Conservation (phyloP, 92 coral and sea anemone genomes). For the Bergia puertoricense region DNA sequence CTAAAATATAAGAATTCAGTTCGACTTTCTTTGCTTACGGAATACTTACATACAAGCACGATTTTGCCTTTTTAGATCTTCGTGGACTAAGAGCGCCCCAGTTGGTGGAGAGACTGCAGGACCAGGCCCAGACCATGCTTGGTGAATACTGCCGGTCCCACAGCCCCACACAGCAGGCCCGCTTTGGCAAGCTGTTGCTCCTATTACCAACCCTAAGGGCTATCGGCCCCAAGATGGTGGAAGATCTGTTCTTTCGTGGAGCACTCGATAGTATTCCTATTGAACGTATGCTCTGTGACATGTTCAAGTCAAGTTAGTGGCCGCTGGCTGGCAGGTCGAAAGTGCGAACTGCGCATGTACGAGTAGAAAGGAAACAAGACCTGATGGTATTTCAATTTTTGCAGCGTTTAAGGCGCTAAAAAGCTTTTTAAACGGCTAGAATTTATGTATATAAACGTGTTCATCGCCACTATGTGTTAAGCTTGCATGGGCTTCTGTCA, state of each 20-base stretch:
- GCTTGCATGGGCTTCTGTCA: too few relatives aligned
- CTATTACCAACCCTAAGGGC: slow-evolving; percentile 90
- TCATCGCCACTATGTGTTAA: too few relatives aligned
- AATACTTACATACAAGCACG: too few relatives aligned
- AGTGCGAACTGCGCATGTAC: neutral
- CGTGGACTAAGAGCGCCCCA: slow-evolving; percentile 99
- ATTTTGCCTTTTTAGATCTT: slow-evolving; percentile 62
- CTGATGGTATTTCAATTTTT: too few relatives aligned
- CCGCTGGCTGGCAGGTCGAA: neutral
- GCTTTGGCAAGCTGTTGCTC: slow-evolving; percentile 92
- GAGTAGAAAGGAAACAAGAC: too few relatives aligned
- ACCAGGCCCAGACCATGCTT: slow-evolving; percentile 97
- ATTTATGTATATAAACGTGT: too few relatives aligned
- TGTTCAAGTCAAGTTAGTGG: slow-evolving; percentile 83
- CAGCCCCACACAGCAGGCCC: slow-evolving; percentile 82
- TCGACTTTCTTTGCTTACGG: too few relatives aligned
- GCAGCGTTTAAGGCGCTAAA: too few relatives aligned
- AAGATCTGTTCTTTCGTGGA: slow-evolving; percentile 93
- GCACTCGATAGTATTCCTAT: slow-evolving; percentile 91
- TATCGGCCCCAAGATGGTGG: slow-evolving; percentile 94
- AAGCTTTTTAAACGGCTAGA: too few relatives aligned
- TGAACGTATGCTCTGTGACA: slow-evolving; percentile 97
- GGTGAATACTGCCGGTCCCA: slow-evolving; percentile 95
- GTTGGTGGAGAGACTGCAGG: slow-evolving; percentile 90
- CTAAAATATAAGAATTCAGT: too few relatives aligned